Evolutionary conservation across 2,113 vertebrate genomes (phyloP).

Genomic region (Pionites leucogaster): DNA sequence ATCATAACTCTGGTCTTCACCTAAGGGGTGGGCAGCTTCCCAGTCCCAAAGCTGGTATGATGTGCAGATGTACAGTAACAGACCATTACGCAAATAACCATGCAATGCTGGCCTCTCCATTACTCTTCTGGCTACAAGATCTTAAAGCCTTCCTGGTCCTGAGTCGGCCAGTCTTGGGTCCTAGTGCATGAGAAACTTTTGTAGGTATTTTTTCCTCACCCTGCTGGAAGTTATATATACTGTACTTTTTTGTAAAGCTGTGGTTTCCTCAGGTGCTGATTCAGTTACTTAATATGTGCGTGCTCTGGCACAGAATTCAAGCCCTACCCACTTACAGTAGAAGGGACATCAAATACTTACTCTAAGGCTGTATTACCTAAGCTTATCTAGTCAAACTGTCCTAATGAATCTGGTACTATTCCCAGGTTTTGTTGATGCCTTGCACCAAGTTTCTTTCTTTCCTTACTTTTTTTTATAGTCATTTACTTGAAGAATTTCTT

Average conservation of each 20-base stretch:
- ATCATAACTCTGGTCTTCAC: background rate
- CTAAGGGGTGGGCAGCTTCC: background rate
- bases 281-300: accelerated
- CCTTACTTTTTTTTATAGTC: background rate
- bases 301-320: background rate
- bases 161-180: background rate
- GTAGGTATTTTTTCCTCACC: background rate
- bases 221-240: background rate
- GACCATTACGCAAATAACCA: background rate
- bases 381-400: background rate
- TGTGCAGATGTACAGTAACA: background rate
- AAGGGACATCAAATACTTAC: background rate
- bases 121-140: background rate
- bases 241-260: background rate
- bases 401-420: background rate
- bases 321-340: background rate
- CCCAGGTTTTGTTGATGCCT: background rate
- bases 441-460: background rate
- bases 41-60: background rate
- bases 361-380: background rate
- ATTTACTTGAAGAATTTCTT: background rate
- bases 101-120: background rate
- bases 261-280: background rate
- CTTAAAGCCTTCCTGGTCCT: background rate
- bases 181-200: background rate